Evolutionary conservation across 1,140 invertebrate genomes (phyloP), one percentile per base, ranked within the genome.

Genomic region (Heliconius hewitsoni): DNA sequence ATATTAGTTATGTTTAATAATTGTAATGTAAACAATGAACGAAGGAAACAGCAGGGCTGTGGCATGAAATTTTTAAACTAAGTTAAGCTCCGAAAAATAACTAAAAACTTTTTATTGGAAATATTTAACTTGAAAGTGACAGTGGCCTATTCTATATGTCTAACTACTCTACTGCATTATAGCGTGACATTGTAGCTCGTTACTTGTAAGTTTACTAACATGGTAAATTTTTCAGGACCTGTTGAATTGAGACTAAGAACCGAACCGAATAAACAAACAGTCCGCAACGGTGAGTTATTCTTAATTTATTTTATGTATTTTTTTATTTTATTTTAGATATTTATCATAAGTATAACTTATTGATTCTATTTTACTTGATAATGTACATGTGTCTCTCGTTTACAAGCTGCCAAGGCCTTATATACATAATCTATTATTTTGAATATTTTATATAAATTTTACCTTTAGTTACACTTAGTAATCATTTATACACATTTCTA

Each of bases 251-350:
- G 96, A 73, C 89, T 98, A 73, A 97, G 95, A 90, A 97, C 97
- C 0, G 97, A 98, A 89, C 97, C 97, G 8, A 92, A 92, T 39
- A 95, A 96, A 57, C 97, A 98, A 93, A 96, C 96, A 50, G 97
- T 98, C 66, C 97, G 97, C 96, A 96, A 97, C 96, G 97, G 97
- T 98, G 95, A 97, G 97, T 96, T 42, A 72, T 71, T 66, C 30
- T 66, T 27, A 18, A 66, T 27, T 30, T 52, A 52, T 8, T 52
- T 19, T 52, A 52, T 19, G 16, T 52, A 30, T n/a, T 57, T n/a
- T 57, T 46, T 3, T 4, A 52, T 19, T 52, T 52, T 52, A 19
- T 52, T 52, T 52, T 52, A 52, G 5, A 19, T 52, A 19, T 19
- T 19, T 52, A 18, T 18, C 18, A 52, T 52, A 8, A 52, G 18